These are phyloP conservation scores for Proisotoma minuta DNA, from an alignment of 2,888 invertebrate genomes.

Conservation along the genomic window DNA sequence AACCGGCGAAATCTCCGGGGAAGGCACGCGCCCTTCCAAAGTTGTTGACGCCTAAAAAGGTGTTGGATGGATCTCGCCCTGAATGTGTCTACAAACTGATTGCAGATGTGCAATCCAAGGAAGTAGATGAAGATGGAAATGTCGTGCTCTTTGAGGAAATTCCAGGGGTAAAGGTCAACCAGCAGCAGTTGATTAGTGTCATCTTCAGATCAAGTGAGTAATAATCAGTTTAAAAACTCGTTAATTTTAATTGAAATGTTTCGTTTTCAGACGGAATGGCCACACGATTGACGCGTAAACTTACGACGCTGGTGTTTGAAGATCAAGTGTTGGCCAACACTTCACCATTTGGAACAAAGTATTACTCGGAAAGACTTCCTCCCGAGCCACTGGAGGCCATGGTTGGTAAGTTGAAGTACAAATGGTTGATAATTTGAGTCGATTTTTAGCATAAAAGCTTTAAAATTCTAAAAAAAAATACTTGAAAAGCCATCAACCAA, in stretches of 20 bases:
- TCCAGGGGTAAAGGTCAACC: conserved; percentile 21
- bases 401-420: conserved; percentile 19
- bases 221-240: not conserved
- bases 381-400: conserved; percentile 34
- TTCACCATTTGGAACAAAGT: conserved; percentile 37
- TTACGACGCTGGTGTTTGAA: conserved; percentile 37
- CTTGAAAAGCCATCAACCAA: no score
- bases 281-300: conserved; percentile 33
- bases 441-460: no score
- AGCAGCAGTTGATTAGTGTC: conserved; percentile 21
- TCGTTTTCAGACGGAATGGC: conserved; percentile 29
- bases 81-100: conserved; percentile 26
- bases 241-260: not conserved
- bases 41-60: conserved; percentile 22
- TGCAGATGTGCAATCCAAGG: conserved; percentile 15
- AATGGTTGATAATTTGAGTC: no score
- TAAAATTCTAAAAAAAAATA: no score
- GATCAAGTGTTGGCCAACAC: conserved; percentile 34
- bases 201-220: conserved; percentile 25
- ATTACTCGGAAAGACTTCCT: conserved; percentile 30
- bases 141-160: conserved; percentile 19
- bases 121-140: conserved; percentile 26
- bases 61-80: conserved; percentile 22
- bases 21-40: conserved; percentile 14
- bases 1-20: conserved; percentile 8